Conservation (phyloP, 2,888 invertebrate species). For the Mythimna impura region DNA sequence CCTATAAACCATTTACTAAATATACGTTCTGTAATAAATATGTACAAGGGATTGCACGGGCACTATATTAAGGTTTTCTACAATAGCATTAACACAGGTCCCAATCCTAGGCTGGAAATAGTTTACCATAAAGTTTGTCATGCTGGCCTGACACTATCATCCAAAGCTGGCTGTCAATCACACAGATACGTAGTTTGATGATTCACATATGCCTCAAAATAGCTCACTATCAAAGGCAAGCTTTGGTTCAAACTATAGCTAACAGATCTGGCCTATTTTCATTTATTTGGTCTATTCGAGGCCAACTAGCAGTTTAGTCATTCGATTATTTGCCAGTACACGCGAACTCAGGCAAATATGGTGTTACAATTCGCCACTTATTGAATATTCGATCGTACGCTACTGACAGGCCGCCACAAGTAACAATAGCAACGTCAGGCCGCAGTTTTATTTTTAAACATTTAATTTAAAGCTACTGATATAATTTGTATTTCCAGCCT, state of each 20-base stretch:
- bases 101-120: slow-evolving; percentile 60
- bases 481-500: slow-evolving; percentile 57
- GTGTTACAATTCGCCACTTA: slow-evolving; percentile 7
- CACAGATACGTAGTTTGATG: not conserved
- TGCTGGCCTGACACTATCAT: slow-evolving; percentile 8
- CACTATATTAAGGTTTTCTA: slow-evolving; percentile 21
- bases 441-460: not conserved
- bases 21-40: slow-evolving; percentile 35
- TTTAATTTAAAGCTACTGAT: slow-evolving; percentile 51
- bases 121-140: slow-evolving; percentile 21
- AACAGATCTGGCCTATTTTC: slow-evolving; percentile 19
- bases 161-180: slow-evolving; percentile 19
- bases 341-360: slow-evolving; percentile 9
- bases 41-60: slow-evolving; percentile 51
- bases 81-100: slow-evolving; percentile 47
- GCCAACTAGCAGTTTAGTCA: not conserved
- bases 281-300: slow-evolving; percentile 10
- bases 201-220: not conserved
- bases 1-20: slow-evolving; percentile 15
- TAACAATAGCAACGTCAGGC: not conserved
- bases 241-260: not conserved
- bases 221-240: not conserved
- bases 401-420: not conserved
- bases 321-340: slow-evolving; percentile 7
- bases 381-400: not conserved